phyloP scores from a whole-genome alignment of 2,797 vertebrate genomes.

The Lepus townsendii region DNA sequence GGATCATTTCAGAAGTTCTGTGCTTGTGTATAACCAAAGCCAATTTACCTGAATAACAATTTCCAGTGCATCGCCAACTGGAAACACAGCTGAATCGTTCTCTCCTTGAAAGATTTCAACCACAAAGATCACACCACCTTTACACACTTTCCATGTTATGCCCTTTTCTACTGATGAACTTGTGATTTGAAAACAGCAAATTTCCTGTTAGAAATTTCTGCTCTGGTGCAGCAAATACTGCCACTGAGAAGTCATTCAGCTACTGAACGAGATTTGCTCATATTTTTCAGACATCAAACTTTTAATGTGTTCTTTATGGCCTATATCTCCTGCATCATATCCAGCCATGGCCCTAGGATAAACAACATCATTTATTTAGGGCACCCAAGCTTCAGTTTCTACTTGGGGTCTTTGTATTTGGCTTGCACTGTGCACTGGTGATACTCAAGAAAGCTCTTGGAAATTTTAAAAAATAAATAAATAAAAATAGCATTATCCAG shows the following conservation, averaged over 20 bases:
- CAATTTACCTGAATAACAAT: constrained; percentile 54
- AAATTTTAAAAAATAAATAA: too few species aligned
- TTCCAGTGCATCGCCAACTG: constrained; percentile 49
- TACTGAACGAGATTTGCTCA: constrained; percentile 14
- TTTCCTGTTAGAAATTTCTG: constrained; percentile 3
- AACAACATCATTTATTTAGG: constrained; percentile 14
- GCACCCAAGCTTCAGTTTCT: not conserved
- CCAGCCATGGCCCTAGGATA: not conserved
- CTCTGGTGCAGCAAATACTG: not conserved
- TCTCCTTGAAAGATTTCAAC: constrained; percentile 50
- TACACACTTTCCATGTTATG: not conserved
- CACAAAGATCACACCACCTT: constrained; percentile 46
- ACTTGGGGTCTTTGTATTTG: not conserved
- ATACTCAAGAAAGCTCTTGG: not conserved
- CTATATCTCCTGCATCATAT: constrained; percentile 8
- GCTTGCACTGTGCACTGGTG: not conserved
- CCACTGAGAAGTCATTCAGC: constrained; percentile 51
- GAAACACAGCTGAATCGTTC: constrained; percentile 66
- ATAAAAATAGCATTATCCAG: constrained; percentile 27
- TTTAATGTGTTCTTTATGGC: not conserved
- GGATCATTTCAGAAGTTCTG: constrained; percentile 55
- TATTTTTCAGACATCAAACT: constrained; percentile 37
- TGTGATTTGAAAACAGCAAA: constrained; percentile 52
- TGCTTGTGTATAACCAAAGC: constrained; percentile 62
- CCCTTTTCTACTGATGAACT: not conserved